Base-by-base conservation (phyloP, 2,888 invertebrate genomes). In the Eupeodes luniger region DNA sequence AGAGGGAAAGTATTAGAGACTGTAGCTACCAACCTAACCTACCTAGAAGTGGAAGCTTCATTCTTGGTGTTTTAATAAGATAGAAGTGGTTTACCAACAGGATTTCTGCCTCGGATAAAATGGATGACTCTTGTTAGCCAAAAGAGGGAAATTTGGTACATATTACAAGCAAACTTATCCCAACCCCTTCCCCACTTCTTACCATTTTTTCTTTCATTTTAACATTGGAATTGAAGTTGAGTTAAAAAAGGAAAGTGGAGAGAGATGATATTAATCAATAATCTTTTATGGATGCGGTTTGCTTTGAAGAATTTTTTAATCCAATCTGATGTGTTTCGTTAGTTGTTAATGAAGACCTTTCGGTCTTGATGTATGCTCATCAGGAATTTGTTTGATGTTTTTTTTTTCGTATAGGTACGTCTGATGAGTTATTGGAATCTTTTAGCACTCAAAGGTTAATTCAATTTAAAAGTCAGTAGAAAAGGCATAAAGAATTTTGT, bases 31-130 rank as follows among this genome's bases (percentile, higher is more conserved):
- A 27, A 27, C 3, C 27, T 27, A 27, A 27, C 27, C 27, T 27
- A 27, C 27, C 27, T 27, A 27, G 2, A 27, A 67, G 40, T 11
- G 11, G 62, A 27, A 16, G 40, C 27, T 44, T 70, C 16, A 55
- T 79, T 19, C 82, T 66, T 55, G 44, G 78, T 69, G 74, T 64
- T 87, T 80, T 87, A 87, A 87, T 81, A 85, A 88, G 81, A 77
- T 62, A 69, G 72, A 88, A 85, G 88, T 88, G 81, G 76, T 81
- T 85, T 85, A 69, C 70, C 34, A 64, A 77, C 69, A 70, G 69
- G 59, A 80, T 87, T 79, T 72, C 70, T 70, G 70, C 36, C 36
- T 40, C 69, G 64, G 72, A 75, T 85, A 77, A 88, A 66, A 81
- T 81, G 81, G 81, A 85, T 81, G 81, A 53, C 81, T 81, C 69